These are phyloP conservation scores for Chesias legatella DNA, from an alignment of 2,888 invertebrate species.

Conservation along the genomic window DNA sequence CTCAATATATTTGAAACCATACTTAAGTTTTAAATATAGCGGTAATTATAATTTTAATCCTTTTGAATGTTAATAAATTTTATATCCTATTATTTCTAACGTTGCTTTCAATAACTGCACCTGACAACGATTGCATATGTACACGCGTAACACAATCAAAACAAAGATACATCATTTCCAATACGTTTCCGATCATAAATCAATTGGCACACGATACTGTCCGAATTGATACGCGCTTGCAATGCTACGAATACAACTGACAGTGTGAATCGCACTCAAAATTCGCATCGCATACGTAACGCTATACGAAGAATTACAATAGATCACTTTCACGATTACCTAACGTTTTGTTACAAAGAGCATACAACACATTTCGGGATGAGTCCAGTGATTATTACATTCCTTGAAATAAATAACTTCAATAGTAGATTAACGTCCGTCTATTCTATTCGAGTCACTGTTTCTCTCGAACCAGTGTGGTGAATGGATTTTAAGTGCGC, in stretches of 20 bases:
- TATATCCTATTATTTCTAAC: too few species aligned
- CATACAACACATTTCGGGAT: conserved; percentile 18
- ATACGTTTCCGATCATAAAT: conserved; percentile 21
- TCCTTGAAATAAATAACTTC: neutral
- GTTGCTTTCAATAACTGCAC: too few species aligned
- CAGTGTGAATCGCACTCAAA: conserved; percentile 33
- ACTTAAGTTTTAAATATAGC: too few species aligned
- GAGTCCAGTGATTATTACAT: neutral
- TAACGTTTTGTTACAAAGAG: conserved; percentile 40
- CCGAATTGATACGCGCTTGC: conserved; percentile 39
- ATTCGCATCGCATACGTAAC: conserved; percentile 52
- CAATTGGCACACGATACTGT: conserved; percentile 16
- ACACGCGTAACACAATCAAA: conserved; percentile 7
- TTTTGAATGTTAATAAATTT: too few species aligned
- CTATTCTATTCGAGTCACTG: too few species aligned
- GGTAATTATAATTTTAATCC: too few species aligned
- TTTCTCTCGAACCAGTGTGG: too few species aligned
- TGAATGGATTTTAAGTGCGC: too few species aligned
- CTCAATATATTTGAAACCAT: too few species aligned
- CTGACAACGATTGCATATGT: conserved; percentile 1
- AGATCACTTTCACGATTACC: conserved; percentile 66
- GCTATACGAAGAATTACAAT: conserved; percentile 69
- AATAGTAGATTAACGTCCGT: too few species aligned
- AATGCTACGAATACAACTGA: conserved; percentile 21
- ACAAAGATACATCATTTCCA: conserved; percentile 21